These are phyloP conservation scores for Drosophila takahashii DNA, from an alignment of 1,140 invertebrate genomes.

Conservation along the genomic window DNA sequence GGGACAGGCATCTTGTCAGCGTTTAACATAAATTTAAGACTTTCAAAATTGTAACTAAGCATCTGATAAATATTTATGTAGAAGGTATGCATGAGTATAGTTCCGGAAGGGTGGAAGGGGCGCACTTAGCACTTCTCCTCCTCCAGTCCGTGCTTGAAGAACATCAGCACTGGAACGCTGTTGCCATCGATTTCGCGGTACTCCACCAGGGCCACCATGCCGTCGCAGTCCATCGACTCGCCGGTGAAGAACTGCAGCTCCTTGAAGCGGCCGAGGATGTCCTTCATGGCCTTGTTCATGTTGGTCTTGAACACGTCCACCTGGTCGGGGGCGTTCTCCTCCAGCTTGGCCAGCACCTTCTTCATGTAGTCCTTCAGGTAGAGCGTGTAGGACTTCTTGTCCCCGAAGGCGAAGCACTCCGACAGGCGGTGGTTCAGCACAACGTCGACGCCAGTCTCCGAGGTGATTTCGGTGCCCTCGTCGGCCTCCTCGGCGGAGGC, in stretches of 20 bases:
- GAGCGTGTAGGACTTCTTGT: slow-evolving; percentile 87
- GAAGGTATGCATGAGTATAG: slow-evolving; percentile 69
- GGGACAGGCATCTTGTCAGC: slow-evolving; percentile 38
- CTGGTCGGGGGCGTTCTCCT: slow-evolving; percentile 91
- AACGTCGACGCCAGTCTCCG: slow-evolving; percentile 95
- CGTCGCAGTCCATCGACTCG: slow-evolving; percentile 97
- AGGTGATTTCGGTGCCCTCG: slow-evolving; percentile 92
- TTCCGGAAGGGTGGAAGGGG: slow-evolving; percentile 82
- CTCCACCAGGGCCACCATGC: slow-evolving; percentile 96
- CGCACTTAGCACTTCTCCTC: slow-evolving; percentile 96
- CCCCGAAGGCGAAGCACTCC: slow-evolving; percentile 94
- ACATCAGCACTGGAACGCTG: slow-evolving; percentile 94
- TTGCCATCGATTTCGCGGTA: slow-evolving; percentile 95
- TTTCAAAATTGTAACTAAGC: slow-evolving; percentile 61
- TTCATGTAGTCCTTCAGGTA: slow-evolving; percentile 87
- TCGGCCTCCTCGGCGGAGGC: slow-evolving; percentile 96
- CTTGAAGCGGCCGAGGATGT: slow-evolving; percentile 95
- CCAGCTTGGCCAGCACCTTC: too few relatives aligned
- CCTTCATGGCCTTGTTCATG: slow-evolving; percentile 98
- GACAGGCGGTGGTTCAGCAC: slow-evolving; percentile 95
- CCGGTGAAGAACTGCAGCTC: slow-evolving; percentile 98
- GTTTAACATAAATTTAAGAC: slow-evolving; percentile 66
- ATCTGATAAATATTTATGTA: slow-evolving; percentile 56
- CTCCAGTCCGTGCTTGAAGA: slow-evolving; percentile 97
- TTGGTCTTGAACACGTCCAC: slow-evolving; percentile 96